Evolutionary conservation across 2,888 invertebrate genomes (phyloP).

Genomic region (Cyclophora punctaria): DNA sequence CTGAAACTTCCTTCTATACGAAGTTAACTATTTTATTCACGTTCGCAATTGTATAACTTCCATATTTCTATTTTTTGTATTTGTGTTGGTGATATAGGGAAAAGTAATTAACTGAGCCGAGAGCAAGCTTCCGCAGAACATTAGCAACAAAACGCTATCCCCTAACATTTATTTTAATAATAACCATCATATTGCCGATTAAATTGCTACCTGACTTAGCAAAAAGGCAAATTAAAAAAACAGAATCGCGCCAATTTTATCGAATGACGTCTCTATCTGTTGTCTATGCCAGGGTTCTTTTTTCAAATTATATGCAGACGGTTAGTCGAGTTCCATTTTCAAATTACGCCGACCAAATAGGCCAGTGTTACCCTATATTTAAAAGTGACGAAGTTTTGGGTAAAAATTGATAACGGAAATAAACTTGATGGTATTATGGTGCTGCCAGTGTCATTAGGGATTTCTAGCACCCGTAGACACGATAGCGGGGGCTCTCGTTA

Average conservation of each 20-base stretch:
- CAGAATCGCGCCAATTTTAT: conserved; percentile 4
- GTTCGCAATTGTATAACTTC: too few relatives aligned
- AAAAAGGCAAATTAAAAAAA: conserved; percentile 3
- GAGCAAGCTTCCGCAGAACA: too few relatives aligned
- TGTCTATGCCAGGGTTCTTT: too few relatives aligned
- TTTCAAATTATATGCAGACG: background rate
- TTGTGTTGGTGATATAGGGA: too few relatives aligned
- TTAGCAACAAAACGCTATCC: too few relatives aligned
- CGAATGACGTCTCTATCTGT: conserved; percentile 4
- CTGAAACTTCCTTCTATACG: too few relatives aligned
- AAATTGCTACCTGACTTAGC: conserved; percentile 12
- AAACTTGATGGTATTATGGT: conserved; percentile 30
- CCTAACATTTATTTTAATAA: conserved; percentile 2
- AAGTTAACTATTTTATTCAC: too few relatives aligned
- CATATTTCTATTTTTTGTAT: too few relatives aligned
- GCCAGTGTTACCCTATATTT: conserved; percentile 37
- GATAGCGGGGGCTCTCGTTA: conserved; percentile 16
- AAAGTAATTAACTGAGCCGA: too few relatives aligned
- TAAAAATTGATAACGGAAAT: conserved; percentile 49
- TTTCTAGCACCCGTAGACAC: conserved; percentile 37
- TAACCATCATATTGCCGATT: conserved; percentile 6
- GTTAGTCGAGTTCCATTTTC: conserved; percentile 7
- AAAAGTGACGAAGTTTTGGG: conserved; percentile 44
- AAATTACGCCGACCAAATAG: background rate
- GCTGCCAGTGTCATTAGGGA: conserved; percentile 39